Percentiles rank a stretch among this genome's conserved stretches.
Conservation (phyloP, 2,113 vertebrate species). For the Furnarius figulus region DNA sequence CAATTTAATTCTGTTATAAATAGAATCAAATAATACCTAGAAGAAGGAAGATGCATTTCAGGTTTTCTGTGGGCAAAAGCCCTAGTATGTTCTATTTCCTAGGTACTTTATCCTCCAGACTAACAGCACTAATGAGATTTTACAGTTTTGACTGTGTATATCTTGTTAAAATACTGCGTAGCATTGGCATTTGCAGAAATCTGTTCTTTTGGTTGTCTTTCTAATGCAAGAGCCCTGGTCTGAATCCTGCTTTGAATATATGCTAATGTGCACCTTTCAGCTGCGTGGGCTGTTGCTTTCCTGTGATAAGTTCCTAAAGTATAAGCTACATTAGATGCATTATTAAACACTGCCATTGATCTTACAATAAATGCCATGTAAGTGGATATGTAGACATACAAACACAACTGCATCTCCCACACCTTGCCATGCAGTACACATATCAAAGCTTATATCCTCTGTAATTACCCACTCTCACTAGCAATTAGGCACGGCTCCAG, state of each 20-base stretch:
- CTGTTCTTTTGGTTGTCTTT: background rate
- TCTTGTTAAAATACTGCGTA: background rate
- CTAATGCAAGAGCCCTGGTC: background rate
- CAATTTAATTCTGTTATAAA: background rate
- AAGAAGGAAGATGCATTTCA: background rate
- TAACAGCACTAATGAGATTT: background rate
- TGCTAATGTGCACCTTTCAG: background rate
- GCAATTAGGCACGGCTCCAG: background rate
- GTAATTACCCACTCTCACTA: conserved; percentile 2
- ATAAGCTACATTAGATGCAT: background rate
- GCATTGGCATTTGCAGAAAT: background rate
- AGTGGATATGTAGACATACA: background rate
- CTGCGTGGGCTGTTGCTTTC: background rate
- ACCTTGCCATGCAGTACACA: background rate
- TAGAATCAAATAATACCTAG: background rate
- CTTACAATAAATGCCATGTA: background rate
- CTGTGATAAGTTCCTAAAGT: background rate
- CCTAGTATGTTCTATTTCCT: background rate
- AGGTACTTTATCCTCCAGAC: background rate
- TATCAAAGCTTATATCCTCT: conserved; percentile 39
- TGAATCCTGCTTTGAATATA: background rate
- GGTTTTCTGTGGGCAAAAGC: background rate
- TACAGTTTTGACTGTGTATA: background rate
- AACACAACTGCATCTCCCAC: background rate
- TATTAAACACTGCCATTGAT: conserved; percentile 27